These are phyloP conservation scores for Plumapathes pennacea DNA, from an alignment of 92 coral and sea anemone species.

Conservation along the genomic window DNA sequence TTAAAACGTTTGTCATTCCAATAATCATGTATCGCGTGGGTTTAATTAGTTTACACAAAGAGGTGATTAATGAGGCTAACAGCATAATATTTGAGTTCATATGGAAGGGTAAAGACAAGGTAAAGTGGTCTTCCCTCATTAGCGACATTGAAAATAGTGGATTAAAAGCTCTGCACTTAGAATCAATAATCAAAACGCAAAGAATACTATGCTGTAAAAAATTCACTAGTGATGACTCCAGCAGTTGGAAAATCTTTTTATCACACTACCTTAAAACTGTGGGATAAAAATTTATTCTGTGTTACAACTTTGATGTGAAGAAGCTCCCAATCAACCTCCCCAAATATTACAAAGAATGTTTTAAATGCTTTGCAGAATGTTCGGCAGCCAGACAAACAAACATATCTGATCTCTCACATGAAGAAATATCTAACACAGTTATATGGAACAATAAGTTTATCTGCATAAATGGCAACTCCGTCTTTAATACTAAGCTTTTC, in stretches of 20 bases:
- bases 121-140: not conserved
- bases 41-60: conserved; percentile 5
- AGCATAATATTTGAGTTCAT: conserved; percentile 2
- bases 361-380: not conserved
- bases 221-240: conserved; percentile 6
- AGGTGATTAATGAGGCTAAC: conserved; percentile 4
- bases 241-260: conserved; percentile 19
- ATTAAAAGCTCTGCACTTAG: conserved; percentile 11
- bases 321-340: conserved; percentile 4
- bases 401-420: too few species aligned
- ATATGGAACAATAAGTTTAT: too few species aligned
- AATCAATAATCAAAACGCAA: conserved; percentile 28
- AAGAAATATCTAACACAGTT: too few species aligned
- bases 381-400: conserved; percentile 8
- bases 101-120: conserved; percentile 24
- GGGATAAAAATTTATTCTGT: conserved; percentile 10
- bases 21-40: conserved; percentile 4
- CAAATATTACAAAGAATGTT: conserved; percentile 15
- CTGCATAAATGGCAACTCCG: too few species aligned
- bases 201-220: conserved; percentile 23
- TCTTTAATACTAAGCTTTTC: too few species aligned
- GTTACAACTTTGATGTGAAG: conserved; percentile 12
- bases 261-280: conserved; percentile 13
- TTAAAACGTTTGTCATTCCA: conserved; percentile 15
- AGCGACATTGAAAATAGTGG: conserved; percentile 5